Percentiles rank a stretch among this genome's conserved stretches.
Evolutionary conservation across 1,140 invertebrate genomes (phyloP).

Genomic region (Cardiocondyla obscurior): DNA sequence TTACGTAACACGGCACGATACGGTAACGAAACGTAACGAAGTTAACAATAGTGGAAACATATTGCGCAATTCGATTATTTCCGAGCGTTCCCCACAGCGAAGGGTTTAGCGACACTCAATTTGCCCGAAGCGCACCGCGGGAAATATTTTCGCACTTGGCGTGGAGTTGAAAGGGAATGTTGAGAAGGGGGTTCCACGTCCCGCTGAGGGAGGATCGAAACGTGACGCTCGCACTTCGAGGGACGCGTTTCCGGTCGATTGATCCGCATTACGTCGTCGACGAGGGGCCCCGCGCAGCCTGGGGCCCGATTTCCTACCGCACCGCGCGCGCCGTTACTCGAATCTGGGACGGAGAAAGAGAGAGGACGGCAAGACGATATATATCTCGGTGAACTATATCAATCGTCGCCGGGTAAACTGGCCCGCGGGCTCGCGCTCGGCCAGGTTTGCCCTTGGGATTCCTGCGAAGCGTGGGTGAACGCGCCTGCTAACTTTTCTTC

Average conservation of each 20-base stretch:
- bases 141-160: constrained; percentile 29
- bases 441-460: constrained; percentile 67
- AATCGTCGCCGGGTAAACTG: constrained; percentile 44
- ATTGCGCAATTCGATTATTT: constrained; percentile 29
- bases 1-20: neutral
- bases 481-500: constrained; percentile 61
- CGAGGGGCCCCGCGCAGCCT: constrained; percentile 49
- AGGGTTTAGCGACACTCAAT: constrained; percentile 29
- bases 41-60: neutral
- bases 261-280: constrained; percentile 61
- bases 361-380: constrained; percentile 64
- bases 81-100: neutral
- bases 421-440: constrained; percentile 29
- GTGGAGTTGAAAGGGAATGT: neutral
- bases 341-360: constrained; percentile 68
- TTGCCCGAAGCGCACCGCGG: constrained; percentile 1
- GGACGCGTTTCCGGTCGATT: constrained; percentile 53
- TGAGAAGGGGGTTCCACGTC: neutral
- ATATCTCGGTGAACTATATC: constrained; percentile 50
- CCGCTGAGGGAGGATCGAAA: neutral
- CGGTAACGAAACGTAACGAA: constrained; percentile 7
- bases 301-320: constrained; percentile 57
- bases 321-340: constrained; percentile 28
- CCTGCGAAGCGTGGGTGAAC: constrained; percentile 68
- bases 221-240: neutral